phyloP scores from a whole-genome alignment of 2,113 vertebrate genomes.

The Spheniscus mendiculus region DNA sequence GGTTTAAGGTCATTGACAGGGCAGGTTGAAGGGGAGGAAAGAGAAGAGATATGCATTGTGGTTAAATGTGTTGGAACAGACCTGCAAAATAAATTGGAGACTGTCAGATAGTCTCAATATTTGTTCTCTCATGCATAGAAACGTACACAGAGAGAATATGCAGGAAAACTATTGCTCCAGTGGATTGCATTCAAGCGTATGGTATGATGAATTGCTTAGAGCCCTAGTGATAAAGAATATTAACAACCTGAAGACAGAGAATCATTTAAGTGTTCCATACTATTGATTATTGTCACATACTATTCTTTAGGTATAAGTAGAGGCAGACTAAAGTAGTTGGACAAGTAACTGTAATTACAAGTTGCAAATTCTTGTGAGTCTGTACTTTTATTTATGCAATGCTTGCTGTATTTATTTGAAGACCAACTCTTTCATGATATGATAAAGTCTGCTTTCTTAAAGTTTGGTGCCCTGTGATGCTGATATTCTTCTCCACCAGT shows the following conservation, averaged over 20 bases:
- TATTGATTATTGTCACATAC: background rate
- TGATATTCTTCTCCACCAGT: background rate
- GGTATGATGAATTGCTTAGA: slow-evolving; percentile 33
- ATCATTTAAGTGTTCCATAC: background rate
- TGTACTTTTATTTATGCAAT: background rate
- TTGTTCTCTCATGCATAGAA: slow-evolving; percentile 44
- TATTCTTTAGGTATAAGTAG: background rate
- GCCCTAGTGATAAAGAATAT: background rate
- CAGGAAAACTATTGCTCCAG: slow-evolving; percentile 8
- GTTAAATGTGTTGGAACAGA: slow-evolving; percentile 63
- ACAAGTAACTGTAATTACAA: background rate
- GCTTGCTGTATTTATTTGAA: background rate
- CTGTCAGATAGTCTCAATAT: slow-evolving; percentile 31
- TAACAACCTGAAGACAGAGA: background rate
- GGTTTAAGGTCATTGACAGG: slow-evolving; percentile 29
- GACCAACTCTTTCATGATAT: background rate
- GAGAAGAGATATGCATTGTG: background rate
- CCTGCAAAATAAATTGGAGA: slow-evolving; percentile 35
- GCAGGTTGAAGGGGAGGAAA: slow-evolving; percentile 13
- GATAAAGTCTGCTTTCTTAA: background rate
- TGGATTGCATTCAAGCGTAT: slow-evolving; percentile 19
- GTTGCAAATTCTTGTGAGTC: background rate
- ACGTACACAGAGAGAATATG: slow-evolving; percentile 12
- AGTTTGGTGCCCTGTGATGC: background rate
- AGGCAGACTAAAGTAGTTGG: background rate